Evolutionary conservation across 2,797 vertebrate genomes (phyloP), one percentile per base, ranked within the genome.

Genomic region (Sylvilagus floridanus): DNA sequence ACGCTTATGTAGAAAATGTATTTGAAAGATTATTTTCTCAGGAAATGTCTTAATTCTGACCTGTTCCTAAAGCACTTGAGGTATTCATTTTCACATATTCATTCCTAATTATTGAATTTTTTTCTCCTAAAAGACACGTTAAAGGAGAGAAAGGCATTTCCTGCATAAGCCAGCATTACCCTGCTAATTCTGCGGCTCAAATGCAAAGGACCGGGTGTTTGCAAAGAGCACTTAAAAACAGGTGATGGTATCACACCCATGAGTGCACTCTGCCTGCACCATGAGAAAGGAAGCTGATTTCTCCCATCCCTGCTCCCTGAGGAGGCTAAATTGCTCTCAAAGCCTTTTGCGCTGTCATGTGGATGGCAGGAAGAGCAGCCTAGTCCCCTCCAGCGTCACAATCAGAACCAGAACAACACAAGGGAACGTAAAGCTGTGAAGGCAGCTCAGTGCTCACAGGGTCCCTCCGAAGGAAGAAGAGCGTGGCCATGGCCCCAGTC

Each of bases 101-200:
- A 73, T 24, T 47, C 75, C 73, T 81, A 75, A 81, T 75, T 75
- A 32, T 57, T 94, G 32, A 42, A 42, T 63, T 30, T 14, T 17
- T 62, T 7, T 1, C 13, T 13, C 11, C 26, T 28, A 50, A 28
- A 12, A 14, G 4, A 5, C 69, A 65, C 73, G 42, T 90, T 78
- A 85, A 72, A 73, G 54, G 62, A 90, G 60, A 91, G 62, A 37
- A 90, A 90, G 92, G 52, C 83, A 93, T 7, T 76, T 95, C 57
- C 28, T 76, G 28, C 50, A 91, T 94, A 94, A 95, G 87, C 76
- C 9, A 75, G 57, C 54, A 73, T 57, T 79, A 75, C n/a, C 12
- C 21, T 66, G 65, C 57, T 81, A 47, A 60, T 75, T 54, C 32
- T 62, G 12, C 42, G 42, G 66, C 22, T 88, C 52, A 81, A n/a